A percentile compares a stretch with the other conserved stretches of the same genome.
phyloP scores from a whole-genome alignment of 2,888 invertebrate species.

The Rotaria macrura region DNA sequence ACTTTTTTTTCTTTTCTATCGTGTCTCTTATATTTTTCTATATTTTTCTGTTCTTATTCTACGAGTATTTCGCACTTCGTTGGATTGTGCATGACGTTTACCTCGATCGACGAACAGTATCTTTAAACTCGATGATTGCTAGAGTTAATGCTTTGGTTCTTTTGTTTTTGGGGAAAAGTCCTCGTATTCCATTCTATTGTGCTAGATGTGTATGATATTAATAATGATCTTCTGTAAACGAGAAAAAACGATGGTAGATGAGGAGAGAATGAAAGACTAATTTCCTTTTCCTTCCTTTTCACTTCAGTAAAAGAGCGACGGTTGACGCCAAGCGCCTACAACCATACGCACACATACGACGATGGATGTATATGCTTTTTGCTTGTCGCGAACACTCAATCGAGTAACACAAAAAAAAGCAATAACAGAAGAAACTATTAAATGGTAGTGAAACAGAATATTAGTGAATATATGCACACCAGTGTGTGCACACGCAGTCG shows the following conservation, averaged over 20 bases:
- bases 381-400: background rate
- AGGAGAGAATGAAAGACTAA: background rate
- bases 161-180: background rate
- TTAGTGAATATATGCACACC: background rate
- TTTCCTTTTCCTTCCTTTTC: background rate
- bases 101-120: background rate
- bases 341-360: background rate
- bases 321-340: background rate
- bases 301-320: background rate
- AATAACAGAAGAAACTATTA: background rate
- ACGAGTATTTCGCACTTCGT: no score
- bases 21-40: no score
- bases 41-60: no score
- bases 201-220: background rate
- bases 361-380: background rate
- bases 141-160: background rate
- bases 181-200: background rate
- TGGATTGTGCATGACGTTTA: background rate
- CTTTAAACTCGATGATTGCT: background rate
- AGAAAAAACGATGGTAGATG: background rate
- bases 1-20: background rate
- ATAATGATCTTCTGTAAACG: background rate
- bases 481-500: background rate
- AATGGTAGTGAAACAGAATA: background rate
- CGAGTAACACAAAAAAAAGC: background rate